Base-by-base conservation (phyloP, 1,140 invertebrate species). In the Drosophila ohnishii region DNA sequence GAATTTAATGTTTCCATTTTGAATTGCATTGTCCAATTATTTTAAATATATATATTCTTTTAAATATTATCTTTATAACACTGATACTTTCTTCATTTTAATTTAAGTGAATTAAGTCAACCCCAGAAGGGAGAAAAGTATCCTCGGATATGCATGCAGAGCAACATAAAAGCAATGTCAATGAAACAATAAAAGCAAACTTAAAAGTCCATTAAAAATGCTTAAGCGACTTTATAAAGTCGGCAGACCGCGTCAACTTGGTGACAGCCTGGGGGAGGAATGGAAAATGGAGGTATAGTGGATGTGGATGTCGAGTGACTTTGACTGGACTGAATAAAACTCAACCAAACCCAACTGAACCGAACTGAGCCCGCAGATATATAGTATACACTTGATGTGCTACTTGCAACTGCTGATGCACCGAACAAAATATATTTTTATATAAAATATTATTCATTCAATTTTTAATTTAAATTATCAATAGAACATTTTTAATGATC, bases 131-230 rank as follows among this genome's bases (percentile, higher is more conserved):
- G 22, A 22, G 28, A 55, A 55, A 37, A 37, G 28, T 35, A 37
- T 48, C 19, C 39, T 9, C 55, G 53, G 48, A 35, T 22, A 37
- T 75, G 45, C 13, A 75, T 70, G 53, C 34, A 51, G 67, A 25
- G 35, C 16, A 37, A 48, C 39, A 55, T 58, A 66, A 45, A 67
- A 75, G 65, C 66, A 76, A 65, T 53, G 56, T 22, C 39, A 72
- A 53, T 51, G 59, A 87, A 83, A 77, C 79, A 87, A 80, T 87
- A 77, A 80, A 86, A 86, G 75, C 66, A 63, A 88, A 87, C 85
- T 87, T 87, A 87, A 87, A 87, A 87, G 84, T 87, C 84, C 84
- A 87, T 87, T 87, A 87, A 87, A 87, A 87, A 69, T 69, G 84
- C 84, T 87, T 70, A 76, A 75, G 72, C 69, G 84, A 80, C 80